phyloP scores from a whole-genome alignment of 1,140 invertebrate genomes.

The Magallana angulata region DNA sequence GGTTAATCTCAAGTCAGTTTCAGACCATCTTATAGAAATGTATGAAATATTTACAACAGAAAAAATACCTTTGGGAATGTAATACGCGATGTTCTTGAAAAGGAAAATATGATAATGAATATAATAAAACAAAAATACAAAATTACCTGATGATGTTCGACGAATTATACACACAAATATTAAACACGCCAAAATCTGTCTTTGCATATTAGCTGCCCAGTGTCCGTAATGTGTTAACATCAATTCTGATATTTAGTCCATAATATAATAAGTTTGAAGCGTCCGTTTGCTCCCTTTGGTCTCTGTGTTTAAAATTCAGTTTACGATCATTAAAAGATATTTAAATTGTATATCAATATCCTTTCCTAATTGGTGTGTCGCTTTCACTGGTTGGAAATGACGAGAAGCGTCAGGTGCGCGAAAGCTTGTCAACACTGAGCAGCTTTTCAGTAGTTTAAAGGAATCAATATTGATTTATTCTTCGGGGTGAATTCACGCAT shows the following conservation, averaged over 20 bases:
- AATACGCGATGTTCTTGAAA: too few relatives aligned
- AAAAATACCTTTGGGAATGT: too few relatives aligned
- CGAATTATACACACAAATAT: background rate
- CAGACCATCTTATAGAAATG: too few relatives aligned
- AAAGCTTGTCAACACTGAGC: background rate
- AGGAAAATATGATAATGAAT: too few relatives aligned
- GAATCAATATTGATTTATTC: slow-evolving; percentile 13
- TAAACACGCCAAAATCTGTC: background rate
- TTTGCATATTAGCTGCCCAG: background rate
- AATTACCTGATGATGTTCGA: background rate
- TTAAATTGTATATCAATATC: slow-evolving; percentile 12
- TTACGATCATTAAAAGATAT: background rate
- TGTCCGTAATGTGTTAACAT: background rate
- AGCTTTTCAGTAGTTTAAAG: slow-evolving; percentile 6
- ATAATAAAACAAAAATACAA: background rate
- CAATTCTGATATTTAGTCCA: background rate
- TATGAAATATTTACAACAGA: too few relatives aligned
- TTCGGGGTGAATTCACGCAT: slow-evolving; percentile 5
- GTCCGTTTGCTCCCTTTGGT: background rate
- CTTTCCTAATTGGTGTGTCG: background rate
- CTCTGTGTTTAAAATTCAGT: background rate
- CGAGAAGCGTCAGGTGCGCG: background rate
- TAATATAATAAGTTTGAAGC: background rate
- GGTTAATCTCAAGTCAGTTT: too few relatives aligned
- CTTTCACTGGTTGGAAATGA: slow-evolving; percentile 2